These are phyloP conservation scores for Carollia perspicillata DNA, from an alignment of 2,113 vertebrate species.

Conservation along the genomic window DNA sequence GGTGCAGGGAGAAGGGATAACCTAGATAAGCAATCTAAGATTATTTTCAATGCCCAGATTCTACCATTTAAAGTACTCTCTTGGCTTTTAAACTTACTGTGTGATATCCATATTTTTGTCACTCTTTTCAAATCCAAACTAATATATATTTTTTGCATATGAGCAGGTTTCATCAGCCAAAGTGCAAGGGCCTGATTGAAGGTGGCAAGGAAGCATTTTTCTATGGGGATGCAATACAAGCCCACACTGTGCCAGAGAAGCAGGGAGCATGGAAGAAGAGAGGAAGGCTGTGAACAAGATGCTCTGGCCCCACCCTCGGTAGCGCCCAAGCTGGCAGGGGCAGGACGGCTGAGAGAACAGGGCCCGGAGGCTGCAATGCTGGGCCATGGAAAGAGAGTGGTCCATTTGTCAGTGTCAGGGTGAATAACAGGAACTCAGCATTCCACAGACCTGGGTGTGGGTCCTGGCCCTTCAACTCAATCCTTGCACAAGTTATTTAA, in stretches of 20 bases:
- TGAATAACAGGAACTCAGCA: neutral
- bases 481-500: neutral
- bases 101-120: neutral
- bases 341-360: no score
- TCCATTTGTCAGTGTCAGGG: accelerated
- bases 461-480: neutral
- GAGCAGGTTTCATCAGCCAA: neutral
- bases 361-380: no score
- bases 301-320: accelerated
- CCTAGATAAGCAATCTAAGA: neutral
- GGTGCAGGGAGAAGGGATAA: neutral
- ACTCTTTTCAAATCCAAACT: neutral
- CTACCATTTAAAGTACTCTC: neutral
- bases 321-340: neutral
- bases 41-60: neutral
- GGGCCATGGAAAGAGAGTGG: neutral
- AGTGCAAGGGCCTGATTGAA: neutral
- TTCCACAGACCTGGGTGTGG: neutral
- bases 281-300: neutral
- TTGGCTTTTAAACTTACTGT: neutral
- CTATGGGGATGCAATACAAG: neutral
- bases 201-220: neutral
- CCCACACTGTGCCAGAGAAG: neutral
- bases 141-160: neutral
- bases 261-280: neutral